Base-by-base conservation (phyloP, 2,888 invertebrate species). In the Resseliella maxima region DNA sequence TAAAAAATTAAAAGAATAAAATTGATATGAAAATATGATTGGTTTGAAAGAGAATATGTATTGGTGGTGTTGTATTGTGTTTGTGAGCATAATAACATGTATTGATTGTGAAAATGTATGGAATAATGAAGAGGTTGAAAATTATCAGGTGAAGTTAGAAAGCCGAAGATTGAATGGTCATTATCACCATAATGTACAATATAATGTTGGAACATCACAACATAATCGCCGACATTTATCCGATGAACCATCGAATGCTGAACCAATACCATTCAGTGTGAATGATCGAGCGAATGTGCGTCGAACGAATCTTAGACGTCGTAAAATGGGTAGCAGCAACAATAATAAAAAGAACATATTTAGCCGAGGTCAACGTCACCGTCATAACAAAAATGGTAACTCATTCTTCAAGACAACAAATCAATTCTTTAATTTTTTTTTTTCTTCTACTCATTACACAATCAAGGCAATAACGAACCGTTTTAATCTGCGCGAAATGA, bases 331-430 rank as follows among this genome's bases (percentile, higher is more conserved):
- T 72, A 72, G 72, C 72, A 86, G 59, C 24, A 35, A 12, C 35
- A 85, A 86, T 59, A 86, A 86, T 59, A 86, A 86, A 86, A 86
- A 59, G 59, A 54, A 36, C 36, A 59, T 35, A 54, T 59, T 59
- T 59, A 59, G 59, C 54, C 50, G 87, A 83, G 88, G 88, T 87
- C 89, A 89, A 87, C 89, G 88, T 85, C 88, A 89, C 87, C 89
- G 88, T 88, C 87, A 88, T 83, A 89, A 89, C 87, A 88, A 89
- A 88, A 89, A 89, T 88, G 89, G 89, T 89, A 89, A 89, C 86
- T 88, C 88, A 89, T 88, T 89, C 88, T 88, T 89, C 81, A 46
- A 72, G 59, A 50, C 85, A 59, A 85, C 31, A 54, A 45, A 35
- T 83, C 46, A 64, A 59, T 54, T 46, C 15, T 59, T 59, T 59